A percentile compares a stretch with the other conserved stretches of the same genome.
Evolutionary conservation across 2,113 vertebrate genomes (phyloP).

Genomic region (Seriola rivoliana): DNA sequence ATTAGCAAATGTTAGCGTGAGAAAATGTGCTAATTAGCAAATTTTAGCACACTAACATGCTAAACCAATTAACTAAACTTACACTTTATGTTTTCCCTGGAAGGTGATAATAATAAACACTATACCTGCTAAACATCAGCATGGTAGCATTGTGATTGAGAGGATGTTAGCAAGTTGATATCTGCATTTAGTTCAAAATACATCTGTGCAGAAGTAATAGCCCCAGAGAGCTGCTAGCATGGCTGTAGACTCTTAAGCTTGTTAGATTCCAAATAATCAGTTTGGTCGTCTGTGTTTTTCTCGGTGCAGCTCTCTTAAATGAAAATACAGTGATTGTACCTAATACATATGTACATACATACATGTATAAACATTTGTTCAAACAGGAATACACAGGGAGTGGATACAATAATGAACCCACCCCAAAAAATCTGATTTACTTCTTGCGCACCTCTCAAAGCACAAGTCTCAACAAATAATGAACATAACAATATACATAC

Average conservation of each 20-base stretch:
- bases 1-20: neutral
- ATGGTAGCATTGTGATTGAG: no score
- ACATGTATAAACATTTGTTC: neutral
- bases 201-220: no score
- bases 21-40: neutral
- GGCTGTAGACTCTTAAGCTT: no score
- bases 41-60: neutral
- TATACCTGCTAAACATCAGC: neutral
- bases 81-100: neutral
- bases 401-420: neutral
- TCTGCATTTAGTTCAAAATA: no score
- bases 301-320: neutral
- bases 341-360: neutral
- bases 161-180: no score
- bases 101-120: no score
- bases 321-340: neutral
- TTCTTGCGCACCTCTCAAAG: neutral
- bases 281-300: no score
- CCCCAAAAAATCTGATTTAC: neutral
- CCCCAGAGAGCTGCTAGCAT: no score
- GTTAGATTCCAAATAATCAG: no score
- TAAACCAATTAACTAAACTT: neutral
- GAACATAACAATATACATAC: conserved; percentile 2
- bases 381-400: neutral
- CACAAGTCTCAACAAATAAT: neutral